Conservation (phyloP, 1,140 invertebrate genomes). For the Drosophila setifemur region DNA sequence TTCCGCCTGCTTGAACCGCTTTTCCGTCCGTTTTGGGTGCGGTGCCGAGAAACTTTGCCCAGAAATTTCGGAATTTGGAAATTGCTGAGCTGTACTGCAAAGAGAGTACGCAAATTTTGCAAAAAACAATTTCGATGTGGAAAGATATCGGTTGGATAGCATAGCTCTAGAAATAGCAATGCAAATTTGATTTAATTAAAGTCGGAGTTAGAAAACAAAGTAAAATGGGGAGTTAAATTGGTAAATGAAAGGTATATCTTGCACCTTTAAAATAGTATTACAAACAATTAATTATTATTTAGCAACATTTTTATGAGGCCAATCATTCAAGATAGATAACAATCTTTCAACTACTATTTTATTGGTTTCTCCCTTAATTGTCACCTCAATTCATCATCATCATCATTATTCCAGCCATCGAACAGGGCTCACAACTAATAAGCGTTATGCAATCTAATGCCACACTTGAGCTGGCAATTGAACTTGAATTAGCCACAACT, state of each 20-base stretch:
- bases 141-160: slow-evolving; percentile 7
- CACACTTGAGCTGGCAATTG: slow-evolving; percentile 13
- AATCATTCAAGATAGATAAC: too few relatives aligned
- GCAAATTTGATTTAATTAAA: slow-evolving; percentile 12
- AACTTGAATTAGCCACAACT: slow-evolving; percentile 16
- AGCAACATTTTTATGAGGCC: too few relatives aligned
- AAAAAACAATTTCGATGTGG: slow-evolving; percentile 8
- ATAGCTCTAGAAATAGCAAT: not conserved
- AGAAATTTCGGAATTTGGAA: slow-evolving; percentile 31
- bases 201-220: not conserved
- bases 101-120: slow-evolving; percentile 24
- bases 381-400: too few relatives aligned
- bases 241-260: too few relatives aligned
- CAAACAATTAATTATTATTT: too few relatives aligned
- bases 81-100: not conserved
- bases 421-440: not conserved
- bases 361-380: too few relatives aligned
- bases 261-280: too few relatives aligned
- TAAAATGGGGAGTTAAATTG: too few relatives aligned
- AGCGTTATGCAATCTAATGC: not conserved
- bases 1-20: slow-evolving; percentile 14
- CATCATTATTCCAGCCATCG: not conserved
- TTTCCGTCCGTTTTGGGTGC: slow-evolving; percentile 4
- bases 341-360: too few relatives aligned
- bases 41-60: slow-evolving; percentile 10